These are phyloP conservation scores for Alosa sapidissima DNA, from an alignment of 2,797 vertebrate species.

Conservation along the genomic window DNA sequence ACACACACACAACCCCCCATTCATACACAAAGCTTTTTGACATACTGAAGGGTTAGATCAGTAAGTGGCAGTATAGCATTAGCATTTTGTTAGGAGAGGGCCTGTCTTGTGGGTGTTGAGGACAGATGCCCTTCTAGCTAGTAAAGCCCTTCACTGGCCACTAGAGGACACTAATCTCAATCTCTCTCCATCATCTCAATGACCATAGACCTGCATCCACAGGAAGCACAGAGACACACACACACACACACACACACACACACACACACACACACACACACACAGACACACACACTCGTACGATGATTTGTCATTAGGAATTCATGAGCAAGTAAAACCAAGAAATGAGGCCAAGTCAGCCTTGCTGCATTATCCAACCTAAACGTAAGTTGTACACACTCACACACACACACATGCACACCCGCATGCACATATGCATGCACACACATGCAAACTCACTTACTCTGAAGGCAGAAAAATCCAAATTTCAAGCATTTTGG, in stretches of 20 bases:
- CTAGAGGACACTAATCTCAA: conserved; percentile 7
- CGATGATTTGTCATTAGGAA: conserved; percentile 10
- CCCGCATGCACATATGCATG: background rate
- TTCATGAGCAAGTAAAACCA: conserved; percentile 10
- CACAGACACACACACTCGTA: background rate
- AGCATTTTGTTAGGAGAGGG: background rate
- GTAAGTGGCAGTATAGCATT: background rate
- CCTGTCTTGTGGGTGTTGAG: background rate
- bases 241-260: background rate
- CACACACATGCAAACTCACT: background rate
- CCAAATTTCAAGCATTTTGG: background rate
- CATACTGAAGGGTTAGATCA: background rate
- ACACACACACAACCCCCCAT: too few species aligned
- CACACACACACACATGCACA: background rate
- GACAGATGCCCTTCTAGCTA: background rate
- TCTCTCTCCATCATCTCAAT: background rate
- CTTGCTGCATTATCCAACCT: background rate
- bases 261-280: conserved; percentile 13
- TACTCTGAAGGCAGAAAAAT: background rate
- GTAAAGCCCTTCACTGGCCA: background rate
- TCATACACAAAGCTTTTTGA: too few species aligned
- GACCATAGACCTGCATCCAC: background rate
- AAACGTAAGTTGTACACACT: background rate
- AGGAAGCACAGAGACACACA: background rate
- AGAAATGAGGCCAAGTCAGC: conserved; percentile 4